A percentile compares a stretch with the other conserved stretches of the same genome.
Evolutionary conservation across 2,888 invertebrate genomes (phyloP).

Genomic region (Lysandra coridon): DNA sequence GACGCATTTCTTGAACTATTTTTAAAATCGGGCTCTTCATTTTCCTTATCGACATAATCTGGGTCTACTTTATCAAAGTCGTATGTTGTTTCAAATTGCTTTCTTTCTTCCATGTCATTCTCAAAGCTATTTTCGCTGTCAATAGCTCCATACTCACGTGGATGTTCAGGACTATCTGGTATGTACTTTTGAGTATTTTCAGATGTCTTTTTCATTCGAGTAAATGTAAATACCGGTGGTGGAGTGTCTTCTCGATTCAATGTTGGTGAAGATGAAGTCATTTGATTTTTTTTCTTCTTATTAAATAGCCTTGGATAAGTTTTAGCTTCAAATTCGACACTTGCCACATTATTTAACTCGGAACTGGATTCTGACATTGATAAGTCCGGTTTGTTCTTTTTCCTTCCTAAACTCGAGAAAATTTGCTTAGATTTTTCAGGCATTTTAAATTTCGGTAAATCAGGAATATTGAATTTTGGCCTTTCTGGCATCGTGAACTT

Average conservation of each 20-base stretch:
- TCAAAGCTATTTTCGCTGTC: conserved; percentile 54
- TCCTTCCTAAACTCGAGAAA: conserved; percentile 82
- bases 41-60: conserved; percentile 78
- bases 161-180: conserved; percentile 66
- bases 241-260: conserved; percentile 80
- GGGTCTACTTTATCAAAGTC: conserved; percentile 81
- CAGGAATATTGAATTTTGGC: conserved; percentile 77
- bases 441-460: conserved; percentile 79
- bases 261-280: conserved; percentile 74
- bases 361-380: conserved; percentile 64
- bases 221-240: conserved; percentile 82
- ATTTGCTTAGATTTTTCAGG: conserved; percentile 82
- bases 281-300: conserved; percentile 68
- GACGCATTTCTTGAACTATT: conserved; percentile 49
- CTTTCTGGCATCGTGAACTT: conserved; percentile 83
- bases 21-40: conserved; percentile 50
- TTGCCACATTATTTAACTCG: conserved; percentile 70
- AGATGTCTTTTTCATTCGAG: conserved; percentile 82
- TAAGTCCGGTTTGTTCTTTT: conserved; percentile 62
- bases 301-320: conserved; percentile 88
- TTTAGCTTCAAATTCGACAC: conserved; percentile 86
- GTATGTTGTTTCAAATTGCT: conserved; percentile 63
- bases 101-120: conserved; percentile 63
- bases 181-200: conserved; percentile 66
- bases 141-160: conserved; percentile 74